Conservation (phyloP, 2,888 invertebrate species). For the Poecilobothrus nobilitatus region DNA sequence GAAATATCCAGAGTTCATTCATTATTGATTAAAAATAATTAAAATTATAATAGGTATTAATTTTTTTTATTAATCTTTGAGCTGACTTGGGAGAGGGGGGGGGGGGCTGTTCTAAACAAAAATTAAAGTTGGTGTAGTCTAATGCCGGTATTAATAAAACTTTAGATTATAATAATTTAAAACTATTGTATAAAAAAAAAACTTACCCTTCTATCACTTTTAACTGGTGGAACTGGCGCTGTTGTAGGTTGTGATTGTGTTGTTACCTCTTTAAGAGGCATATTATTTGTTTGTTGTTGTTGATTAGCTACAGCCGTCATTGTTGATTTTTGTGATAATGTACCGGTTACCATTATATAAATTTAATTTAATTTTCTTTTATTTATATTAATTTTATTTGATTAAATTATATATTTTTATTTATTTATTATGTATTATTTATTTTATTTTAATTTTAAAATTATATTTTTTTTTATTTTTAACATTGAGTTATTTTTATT, state of each 20-base stretch:
- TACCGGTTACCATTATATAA: slow-evolving; percentile 41
- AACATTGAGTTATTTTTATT: too few relatives aligned
- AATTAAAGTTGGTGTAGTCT: too few relatives aligned
- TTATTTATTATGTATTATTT: slow-evolving; percentile 21
- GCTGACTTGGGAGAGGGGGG: too few relatives aligned
- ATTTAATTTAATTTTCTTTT: neutral
- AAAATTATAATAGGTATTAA: too few relatives aligned
- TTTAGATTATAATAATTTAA: too few relatives aligned
- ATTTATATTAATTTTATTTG: slow-evolving; percentile 12
- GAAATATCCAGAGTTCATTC: too few relatives aligned
- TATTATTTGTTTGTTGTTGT: slow-evolving; percentile 23
- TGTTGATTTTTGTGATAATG: slow-evolving; percentile 35
- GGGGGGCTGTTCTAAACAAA: too few relatives aligned
- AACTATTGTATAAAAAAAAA: slow-evolving; percentile 13
- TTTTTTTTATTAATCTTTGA: too few relatives aligned
- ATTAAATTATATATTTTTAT: slow-evolving; percentile 23
- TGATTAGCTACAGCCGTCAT: slow-evolving; percentile 28
- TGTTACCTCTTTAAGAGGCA: slow-evolving; percentile 28
- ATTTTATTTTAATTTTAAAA: slow-evolving; percentile 19
- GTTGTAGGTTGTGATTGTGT: neutral
- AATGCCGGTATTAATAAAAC: too few relatives aligned
- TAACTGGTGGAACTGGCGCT: slow-evolving; percentile 28
- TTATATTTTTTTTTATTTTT: slow-evolving; percentile 18
- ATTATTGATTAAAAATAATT: too few relatives aligned
- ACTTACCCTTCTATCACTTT: slow-evolving; percentile 45